Conservation (phyloP, 2,888 invertebrate species). For the Marronus borbonicus region DNA sequence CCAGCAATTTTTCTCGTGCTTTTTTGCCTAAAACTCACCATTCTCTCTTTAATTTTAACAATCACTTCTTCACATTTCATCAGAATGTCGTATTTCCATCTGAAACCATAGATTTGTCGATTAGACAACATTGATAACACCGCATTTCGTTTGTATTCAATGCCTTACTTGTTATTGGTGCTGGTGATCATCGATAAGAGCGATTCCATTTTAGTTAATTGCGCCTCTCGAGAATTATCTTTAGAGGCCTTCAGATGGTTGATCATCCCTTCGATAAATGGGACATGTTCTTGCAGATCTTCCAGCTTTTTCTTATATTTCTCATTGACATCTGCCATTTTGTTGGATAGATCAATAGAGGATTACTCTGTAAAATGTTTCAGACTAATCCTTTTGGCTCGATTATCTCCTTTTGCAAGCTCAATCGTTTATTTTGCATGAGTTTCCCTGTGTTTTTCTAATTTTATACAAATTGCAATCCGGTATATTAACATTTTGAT, state of each 20-base stretch:
- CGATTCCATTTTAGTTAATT: conserved; percentile 77
- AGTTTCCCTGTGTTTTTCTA: too few species aligned
- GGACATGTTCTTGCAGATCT: conserved; percentile 80
- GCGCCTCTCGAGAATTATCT: conserved; percentile 73
- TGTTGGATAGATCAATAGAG: conserved; percentile 7
- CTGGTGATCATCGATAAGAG: conserved; percentile 76
- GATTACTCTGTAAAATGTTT: too few species aligned
- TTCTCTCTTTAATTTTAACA: conserved; percentile 78
- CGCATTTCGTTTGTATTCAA: neutral
- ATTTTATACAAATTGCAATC: too few species aligned
- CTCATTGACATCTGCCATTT: conserved; percentile 64
- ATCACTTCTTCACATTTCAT: conserved; percentile 81
- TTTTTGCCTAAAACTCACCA: conserved; percentile 70
- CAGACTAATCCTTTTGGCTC: too few species aligned
- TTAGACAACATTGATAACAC: neutral
- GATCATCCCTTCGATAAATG: conserved; percentile 83
- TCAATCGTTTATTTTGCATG: too few species aligned
- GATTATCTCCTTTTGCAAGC: too few species aligned
- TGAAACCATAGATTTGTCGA: conserved; percentile 64
- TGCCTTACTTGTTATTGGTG: conserved; percentile 76
- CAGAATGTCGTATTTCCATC: conserved; percentile 80
- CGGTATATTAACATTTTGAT: too few species aligned
- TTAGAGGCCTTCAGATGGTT: conserved; percentile 74
- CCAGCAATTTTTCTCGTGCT: neutral
- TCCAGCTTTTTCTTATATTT: conserved; percentile 77